phyloP scores from a whole-genome alignment of 2,113 vertebrate species.

The Thamnophis sirtalis region DNA sequence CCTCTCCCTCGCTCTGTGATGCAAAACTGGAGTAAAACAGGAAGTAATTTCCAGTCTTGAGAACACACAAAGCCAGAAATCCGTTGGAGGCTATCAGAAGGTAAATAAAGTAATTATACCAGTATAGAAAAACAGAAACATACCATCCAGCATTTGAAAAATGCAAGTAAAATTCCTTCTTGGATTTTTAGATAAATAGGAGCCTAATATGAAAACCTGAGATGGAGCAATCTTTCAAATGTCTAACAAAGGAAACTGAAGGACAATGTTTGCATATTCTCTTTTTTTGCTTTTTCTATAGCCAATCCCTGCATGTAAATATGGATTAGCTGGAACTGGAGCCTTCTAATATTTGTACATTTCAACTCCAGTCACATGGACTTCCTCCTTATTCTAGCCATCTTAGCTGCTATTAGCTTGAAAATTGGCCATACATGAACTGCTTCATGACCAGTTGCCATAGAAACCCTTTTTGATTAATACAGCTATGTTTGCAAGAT shows the following conservation, averaged over 20 bases:
- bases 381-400: neutral
- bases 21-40: neutral
- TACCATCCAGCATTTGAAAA: neutral
- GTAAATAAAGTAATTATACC: neutral
- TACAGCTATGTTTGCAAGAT: slow-evolving; percentile 10
- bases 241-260: neutral
- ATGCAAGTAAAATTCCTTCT: neutral
- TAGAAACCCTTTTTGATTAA: slow-evolving; percentile 21
- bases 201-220: neutral
- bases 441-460: slow-evolving; percentile 8
- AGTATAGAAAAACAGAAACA: neutral
- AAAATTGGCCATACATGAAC: neutral
- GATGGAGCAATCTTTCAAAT: neutral
- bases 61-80: neutral
- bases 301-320: neutral
- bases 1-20: neutral
- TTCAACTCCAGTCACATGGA: neutral
- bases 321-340: neutral
- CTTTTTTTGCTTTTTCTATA: neutral
- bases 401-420: neutral
- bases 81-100: neutral
- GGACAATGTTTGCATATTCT: too few species aligned
- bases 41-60: neutral
- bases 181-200: neutral
- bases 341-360: neutral